These are phyloP conservation scores for Gymnoscopelus microlampas DNA, from an alignment of 2,797 vertebrate species.

Conservation along the genomic window DNA sequence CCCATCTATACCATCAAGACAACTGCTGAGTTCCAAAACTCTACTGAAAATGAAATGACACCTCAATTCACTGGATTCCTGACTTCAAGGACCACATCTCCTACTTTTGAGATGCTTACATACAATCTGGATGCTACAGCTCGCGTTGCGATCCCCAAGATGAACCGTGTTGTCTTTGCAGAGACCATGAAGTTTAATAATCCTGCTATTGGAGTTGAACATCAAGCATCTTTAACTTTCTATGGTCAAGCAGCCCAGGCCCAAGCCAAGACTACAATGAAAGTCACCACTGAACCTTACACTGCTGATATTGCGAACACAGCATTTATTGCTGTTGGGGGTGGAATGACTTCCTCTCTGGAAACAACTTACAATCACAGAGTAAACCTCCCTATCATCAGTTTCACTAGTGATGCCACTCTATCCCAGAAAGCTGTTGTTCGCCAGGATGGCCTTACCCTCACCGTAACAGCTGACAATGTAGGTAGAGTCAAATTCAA, in stretches of 20 bases:
- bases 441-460: slow-evolving; percentile 69
- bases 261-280: slow-evolving; percentile 82
- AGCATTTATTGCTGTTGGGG: slow-evolving; percentile 79
- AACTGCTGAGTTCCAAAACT: slow-evolving; percentile 83
- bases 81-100: slow-evolving; percentile 80
- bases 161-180: slow-evolving; percentile 81
- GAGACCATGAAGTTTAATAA: slow-evolving; percentile 86
- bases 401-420: slow-evolving; percentile 79
- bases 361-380: slow-evolving; percentile 85
- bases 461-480: slow-evolving; percentile 76
- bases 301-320: slow-evolving; percentile 79
- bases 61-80: slow-evolving; percentile 85
- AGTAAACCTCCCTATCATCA: slow-evolving; percentile 76
- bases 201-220: slow-evolving; percentile 80
- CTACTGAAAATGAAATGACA: slow-evolving; percentile 75
- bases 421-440: slow-evolving; percentile 78
- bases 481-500: slow-evolving; percentile 81
- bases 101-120: slow-evolving; percentile 79
- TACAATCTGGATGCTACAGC: slow-evolving; percentile 85
- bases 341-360: slow-evolving; percentile 82
- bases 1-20: slow-evolving; percentile 87
- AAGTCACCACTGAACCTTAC: slow-evolving; percentile 79
- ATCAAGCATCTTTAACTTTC: slow-evolving; percentile 82
- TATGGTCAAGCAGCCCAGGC: slow-evolving; percentile 80
- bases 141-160: slow-evolving; percentile 83